phyloP scores from a whole-genome alignment of 1,140 invertebrate species.

The Semibalanus balanoides region DNA sequence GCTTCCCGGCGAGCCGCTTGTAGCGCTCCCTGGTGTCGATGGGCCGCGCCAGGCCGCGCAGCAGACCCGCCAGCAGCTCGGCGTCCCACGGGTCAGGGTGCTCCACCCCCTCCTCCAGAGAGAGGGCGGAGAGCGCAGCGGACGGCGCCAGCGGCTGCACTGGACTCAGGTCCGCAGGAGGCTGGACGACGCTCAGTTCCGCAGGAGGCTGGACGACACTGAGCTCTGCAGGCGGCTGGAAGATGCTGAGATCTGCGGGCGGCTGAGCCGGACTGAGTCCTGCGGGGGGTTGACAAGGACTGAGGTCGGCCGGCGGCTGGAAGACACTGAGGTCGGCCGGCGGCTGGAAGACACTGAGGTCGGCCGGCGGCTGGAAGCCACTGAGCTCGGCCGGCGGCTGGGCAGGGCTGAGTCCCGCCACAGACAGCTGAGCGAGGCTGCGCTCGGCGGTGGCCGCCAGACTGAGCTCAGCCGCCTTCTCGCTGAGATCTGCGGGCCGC shows the following conservation, averaged over 20 bases:
- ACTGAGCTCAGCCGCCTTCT: background rate
- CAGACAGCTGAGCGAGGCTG: background rate
- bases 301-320: too few species aligned
- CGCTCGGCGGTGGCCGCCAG: background rate
- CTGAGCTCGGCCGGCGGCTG: background rate
- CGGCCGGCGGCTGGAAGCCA: background rate
- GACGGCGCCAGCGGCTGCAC: background rate
- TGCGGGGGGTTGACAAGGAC: too few species aligned
- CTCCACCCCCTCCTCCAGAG: background rate
- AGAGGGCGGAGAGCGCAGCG: background rate
- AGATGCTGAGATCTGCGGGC: background rate
- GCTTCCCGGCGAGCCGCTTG: background rate
- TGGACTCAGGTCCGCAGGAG: too few species aligned
- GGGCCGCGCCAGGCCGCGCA: background rate
- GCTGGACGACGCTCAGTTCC: background rate
- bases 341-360: background rate
- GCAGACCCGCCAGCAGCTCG: background rate
- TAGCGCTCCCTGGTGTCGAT: background rate
- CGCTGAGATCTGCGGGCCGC: background rate
- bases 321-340: background rate
- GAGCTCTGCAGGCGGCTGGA: background rate
- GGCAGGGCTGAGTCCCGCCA: background rate
- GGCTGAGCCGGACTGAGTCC: too few species aligned
- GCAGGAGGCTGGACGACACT: background rate
- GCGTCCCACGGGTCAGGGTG: background rate